Evolutionary conservation across 2,113 vertebrate species (phyloP).

Genomic region (Phyllostomus hastatus): DNA sequence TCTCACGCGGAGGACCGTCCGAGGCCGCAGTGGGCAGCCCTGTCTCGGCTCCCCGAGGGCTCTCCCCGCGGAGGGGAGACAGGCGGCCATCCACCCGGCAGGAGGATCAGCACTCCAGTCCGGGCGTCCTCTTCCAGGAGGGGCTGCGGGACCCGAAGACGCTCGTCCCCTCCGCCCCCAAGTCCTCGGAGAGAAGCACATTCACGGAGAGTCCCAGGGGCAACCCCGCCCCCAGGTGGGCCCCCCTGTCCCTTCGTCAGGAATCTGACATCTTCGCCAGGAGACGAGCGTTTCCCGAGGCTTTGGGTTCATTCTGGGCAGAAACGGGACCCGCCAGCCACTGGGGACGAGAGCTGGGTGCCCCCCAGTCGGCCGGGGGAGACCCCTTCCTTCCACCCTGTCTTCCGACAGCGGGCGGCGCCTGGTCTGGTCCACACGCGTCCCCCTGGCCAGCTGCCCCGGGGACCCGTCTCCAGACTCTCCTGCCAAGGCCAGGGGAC

Average conservation of each 20-base stretch:
- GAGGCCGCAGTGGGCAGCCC: rapidly evolving
- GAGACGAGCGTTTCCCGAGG: not conserved
- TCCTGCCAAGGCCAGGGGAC: not conserved
- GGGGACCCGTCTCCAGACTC: rapidly evolving
- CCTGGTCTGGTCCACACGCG: not conserved
- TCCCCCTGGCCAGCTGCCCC: rapidly evolving
- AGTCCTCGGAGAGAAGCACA: not conserved
- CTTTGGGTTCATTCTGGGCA: no score
- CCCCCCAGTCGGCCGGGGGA: not conserved
- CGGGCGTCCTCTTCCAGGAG: not conserved
- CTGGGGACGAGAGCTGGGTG: rapidly evolving
- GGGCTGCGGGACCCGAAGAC: not conserved
- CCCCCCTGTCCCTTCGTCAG: not conserved
- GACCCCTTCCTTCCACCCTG: rapidly evolving
- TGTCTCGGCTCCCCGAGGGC: not conserved
- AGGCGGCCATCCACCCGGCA: no score
- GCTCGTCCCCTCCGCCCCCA: not conserved
- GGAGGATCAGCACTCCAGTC: rapidly evolving
- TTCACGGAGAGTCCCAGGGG: rapidly evolving
- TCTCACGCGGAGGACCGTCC: rapidly evolving
- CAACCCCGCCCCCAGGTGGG: not conserved
- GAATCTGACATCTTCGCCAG: not conserved
- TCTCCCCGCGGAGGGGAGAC: rapidly evolving
- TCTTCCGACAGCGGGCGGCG: rapidly evolving
- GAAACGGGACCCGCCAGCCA: not conserved